Evolutionary conservation across 2,113 vertebrate species (phyloP).

Genomic region (Callorhinus ursinus): DNA sequence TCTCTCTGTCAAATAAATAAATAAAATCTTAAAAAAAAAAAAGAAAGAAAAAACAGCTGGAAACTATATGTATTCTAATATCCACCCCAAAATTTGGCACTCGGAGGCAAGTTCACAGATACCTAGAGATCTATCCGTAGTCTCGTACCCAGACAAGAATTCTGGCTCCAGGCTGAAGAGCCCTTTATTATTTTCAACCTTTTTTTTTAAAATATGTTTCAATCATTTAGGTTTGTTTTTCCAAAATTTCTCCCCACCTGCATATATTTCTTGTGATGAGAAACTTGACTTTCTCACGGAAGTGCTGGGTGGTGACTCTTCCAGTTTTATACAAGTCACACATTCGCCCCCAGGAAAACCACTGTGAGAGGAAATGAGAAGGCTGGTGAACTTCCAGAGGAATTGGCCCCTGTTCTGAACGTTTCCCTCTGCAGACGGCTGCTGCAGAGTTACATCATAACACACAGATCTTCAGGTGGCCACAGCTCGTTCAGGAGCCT

Average conservation of each 20-base stretch:
- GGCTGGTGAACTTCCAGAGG: background rate
- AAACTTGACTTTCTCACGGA: background rate
- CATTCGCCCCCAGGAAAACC: background rate
- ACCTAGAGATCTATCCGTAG: background rate
- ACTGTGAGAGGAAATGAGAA: background rate
- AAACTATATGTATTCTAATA: background rate
- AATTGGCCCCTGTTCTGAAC: background rate
- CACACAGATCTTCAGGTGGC: background rate
- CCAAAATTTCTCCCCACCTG: background rate
- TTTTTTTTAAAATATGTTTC: background rate
- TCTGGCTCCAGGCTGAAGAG: background rate
- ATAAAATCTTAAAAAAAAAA: no score
- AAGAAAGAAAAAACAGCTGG: background rate
- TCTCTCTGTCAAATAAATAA: no score
- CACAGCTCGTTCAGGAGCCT: background rate
- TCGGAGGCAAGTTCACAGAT: background rate
- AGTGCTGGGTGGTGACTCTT: background rate
- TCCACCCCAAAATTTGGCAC: background rate
- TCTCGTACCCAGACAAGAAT: background rate
- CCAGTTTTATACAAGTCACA: background rate
- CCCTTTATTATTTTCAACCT: background rate
- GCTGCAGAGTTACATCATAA: rapidly evolving
- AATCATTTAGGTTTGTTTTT: background rate
- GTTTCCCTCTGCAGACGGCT: background rate
- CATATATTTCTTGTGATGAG: background rate